Base-by-base conservation (phyloP, 1,140 invertebrate species). In the Ceratina calcarata region DNA sequence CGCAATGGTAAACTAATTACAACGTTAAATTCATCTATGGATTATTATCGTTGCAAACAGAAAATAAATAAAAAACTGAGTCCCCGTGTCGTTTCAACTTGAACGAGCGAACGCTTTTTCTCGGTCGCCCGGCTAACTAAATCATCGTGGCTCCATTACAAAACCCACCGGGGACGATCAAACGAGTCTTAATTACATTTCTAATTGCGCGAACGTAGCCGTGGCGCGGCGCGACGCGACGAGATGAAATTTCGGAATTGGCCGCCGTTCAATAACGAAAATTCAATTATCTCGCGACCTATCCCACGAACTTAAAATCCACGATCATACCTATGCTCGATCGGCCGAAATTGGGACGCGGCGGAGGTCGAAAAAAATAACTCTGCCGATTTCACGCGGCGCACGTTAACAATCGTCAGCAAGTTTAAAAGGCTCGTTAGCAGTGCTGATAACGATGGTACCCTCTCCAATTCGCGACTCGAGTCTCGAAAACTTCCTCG, bases 161-260 rank as follows among this genome's bases (percentile, higher is more conserved):
- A 45, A 61, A 72, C 61, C 13, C 37, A 24, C 6, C 20, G 16
- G 4, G 22, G 18, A 22, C 20, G 53, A 10, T 49, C 16, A 18
- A 61, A 72, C 57, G 70, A 72, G 37, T n/a, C 37, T 45, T 49
- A 49, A 72, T 72, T 61, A 61, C 37, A n/a, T 61, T 72, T 72
- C 70, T 72, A 61, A 72, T 61, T 62, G 67, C 67, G 27, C 67
- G 24, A 69, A 20, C 51, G 67, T 32, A 68, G 49, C 37, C 22
- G 37, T 45, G 37, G 37, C 37, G 37, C 37, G 37, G 3, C 10
- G 49, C 66, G 49, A 6, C 65, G 16, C 6, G 18, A 6, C 53
- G 13, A 15, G 67, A n/a, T 10, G 53, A 69, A 55, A 69, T 57
- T 62, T 62, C 13, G 58, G 24, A 51, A 62, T 45, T 62, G 70